Base-by-base conservation (phyloP, 1,140 invertebrate genomes). In the Tribolium castaneum region DNA sequence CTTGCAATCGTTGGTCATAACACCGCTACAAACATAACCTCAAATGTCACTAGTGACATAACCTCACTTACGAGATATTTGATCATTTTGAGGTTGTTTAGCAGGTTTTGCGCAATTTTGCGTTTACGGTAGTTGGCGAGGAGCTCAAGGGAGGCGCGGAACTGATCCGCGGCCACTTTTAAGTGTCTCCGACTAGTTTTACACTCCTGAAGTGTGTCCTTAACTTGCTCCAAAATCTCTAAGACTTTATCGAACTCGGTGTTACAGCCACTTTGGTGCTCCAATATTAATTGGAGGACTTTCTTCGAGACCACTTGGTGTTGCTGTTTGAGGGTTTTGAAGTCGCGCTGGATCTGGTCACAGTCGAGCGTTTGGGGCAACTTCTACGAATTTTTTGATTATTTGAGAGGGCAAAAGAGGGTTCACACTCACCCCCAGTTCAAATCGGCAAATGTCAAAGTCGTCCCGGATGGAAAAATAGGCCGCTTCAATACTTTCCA, bases 241-340 rank as follows among this genome's bases (percentile, higher is more conserved):
- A 93, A 90, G 13, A 98, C 94, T 78, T 94, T 91, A 62, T 93
- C 89, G 80, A 98, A 94, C 86, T 98, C 96, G 9, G 91, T 89
- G 77, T 94, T 93, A 86, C 96, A 98, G 1, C 92, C 90, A 80
- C 91, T 92, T 70, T 97, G 93, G 80, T 98, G 96, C 85, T 98
- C 94, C 6, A 97, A 88, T 81, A 98, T 98, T 12, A 98, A 88
- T 80, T 97, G 94, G 0, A 97, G 90, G 0, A 98, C 94, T 87
- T 97, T 95, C 80, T 95, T 96, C 0, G 96, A 97, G 0, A 99
- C 95, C 25, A 97, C 95, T 86, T 93, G 90, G 75, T 95, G 91
- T 84, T 96, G 94, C 66, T 91, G 91, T 75, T 91, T 90, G 12
- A 96, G 86, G 77, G 90, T 89, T 77, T 91, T 90, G 78, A 92